Base-by-base conservation (phyloP, 2,113 vertebrate genomes). In the Empidonax traillii region DNA sequence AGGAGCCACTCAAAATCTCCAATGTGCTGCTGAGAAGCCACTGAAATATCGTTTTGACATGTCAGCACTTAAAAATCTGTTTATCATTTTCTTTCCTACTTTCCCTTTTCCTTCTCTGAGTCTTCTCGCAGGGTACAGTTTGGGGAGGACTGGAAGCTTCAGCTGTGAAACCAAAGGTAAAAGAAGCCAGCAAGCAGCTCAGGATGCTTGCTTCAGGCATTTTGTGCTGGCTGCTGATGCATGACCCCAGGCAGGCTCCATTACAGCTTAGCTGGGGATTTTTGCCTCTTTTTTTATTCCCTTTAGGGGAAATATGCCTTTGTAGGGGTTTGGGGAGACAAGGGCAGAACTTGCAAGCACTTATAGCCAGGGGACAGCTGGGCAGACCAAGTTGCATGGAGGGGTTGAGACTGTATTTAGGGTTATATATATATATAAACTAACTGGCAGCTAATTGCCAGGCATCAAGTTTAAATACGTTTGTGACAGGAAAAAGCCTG, bases 401-500 rank as follows among this genome's bases (percentile, higher is more conserved):
- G 27, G 9, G 5, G 3, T 5, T 37, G 65, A 51, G 69, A 31
- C 28, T 9, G 3, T 58, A 49, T 67, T 68, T 47, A 33, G 18
- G 20, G 43, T 30, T 30, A 8, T 43, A 43, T 37, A 59, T 41
- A 8, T 33, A 47, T 8, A 21, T 24, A 47, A 43, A 79, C 51
- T 95, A 94, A 73, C 5, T 94, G 72, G 90, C 88, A 95, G 87
- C 77, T 93, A 94, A 93, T 81, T 88, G 44, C 83, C 66, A 43
- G 44, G 49, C 51, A 76, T 75, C 61, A 67, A 43, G 4, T 6
- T 53, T 87, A 75, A 94, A 78, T 35, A 95, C 66, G 25, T 84
- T 90, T 62, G 43, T 63, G 75, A 95, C 59, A 83, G 74, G 69
- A 49, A 43, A 89, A 95, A 69, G 25, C 19, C 85, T 75, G 30